These are phyloP conservation scores for Macrophya annulata DNA, from an alignment of 2,888 invertebrate species.

Conservation along the genomic window DNA sequence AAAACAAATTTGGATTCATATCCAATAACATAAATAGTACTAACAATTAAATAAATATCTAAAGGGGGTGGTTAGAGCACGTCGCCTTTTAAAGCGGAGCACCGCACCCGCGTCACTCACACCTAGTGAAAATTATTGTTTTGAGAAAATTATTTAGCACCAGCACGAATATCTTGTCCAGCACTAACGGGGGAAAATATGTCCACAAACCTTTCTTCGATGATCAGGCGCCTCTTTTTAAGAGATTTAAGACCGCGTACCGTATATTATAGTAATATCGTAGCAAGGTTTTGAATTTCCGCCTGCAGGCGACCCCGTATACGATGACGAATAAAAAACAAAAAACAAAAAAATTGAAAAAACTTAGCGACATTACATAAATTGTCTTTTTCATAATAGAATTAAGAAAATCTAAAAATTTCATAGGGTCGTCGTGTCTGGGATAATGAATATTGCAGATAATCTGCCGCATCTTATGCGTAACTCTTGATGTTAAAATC, in stretches of 20 bases:
- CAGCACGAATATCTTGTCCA: conserved; percentile 54
- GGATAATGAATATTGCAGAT: background rate
- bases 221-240: conserved; percentile 37
- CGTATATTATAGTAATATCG: conserved; percentile 19
- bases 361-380: conserved; percentile 20
- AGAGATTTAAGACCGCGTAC: conserved; percentile 29
- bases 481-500: background rate
- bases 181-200: conserved; percentile 39
- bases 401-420: background rate
- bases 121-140: conserved; percentile 32
- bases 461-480: conserved; percentile 39
- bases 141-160: conserved; percentile 47
- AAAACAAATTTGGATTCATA: conserved; percentile 57
- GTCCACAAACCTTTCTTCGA: conserved; percentile 20
- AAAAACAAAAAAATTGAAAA: background rate
- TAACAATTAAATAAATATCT: conserved; percentile 58
- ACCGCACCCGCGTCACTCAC: conserved; percentile 35
- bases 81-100: conserved; percentile 29
- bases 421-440: conserved; percentile 20
- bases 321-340: background rate
- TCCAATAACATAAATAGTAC: conserved; percentile 59
- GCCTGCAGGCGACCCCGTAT: conserved; percentile 8
- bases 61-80: conserved; percentile 46
- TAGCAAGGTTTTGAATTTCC: conserved; percentile 17
- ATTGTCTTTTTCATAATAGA: conserved; percentile 19